Evolutionary conservation across 2,797 vertebrate genomes (phyloP).

Genomic region (Echiichthys vipera): DNA sequence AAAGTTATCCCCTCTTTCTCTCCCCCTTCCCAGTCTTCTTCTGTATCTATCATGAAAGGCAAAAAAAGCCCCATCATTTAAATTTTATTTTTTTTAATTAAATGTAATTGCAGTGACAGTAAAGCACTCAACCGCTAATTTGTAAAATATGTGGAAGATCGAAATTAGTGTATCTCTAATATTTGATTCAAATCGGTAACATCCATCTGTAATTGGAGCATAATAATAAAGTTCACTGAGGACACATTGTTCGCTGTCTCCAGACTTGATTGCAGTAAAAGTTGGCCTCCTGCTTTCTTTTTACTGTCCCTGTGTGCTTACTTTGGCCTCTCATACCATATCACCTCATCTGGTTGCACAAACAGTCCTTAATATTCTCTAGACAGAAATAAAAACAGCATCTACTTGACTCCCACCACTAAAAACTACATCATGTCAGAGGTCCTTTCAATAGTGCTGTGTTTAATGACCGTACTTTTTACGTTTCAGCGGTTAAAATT

Average conservation of each 20-base stretch:
- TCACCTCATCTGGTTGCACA: constrained; percentile 66
- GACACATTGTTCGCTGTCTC: constrained; percentile 35
- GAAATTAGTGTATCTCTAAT: neutral
- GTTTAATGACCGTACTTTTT: constrained; percentile 21
- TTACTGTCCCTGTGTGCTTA: constrained; percentile 65
- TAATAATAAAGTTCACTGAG: constrained; percentile 42
- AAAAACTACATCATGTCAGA: constrained; percentile 34
- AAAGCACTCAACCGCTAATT: neutral
- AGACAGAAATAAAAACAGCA: constrained; percentile 56
- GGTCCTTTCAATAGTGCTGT: constrained; percentile 29
- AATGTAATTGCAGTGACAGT: neutral
- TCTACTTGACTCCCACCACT: constrained; percentile 19
- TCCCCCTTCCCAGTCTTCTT: too few relatives aligned
- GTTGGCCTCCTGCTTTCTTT: constrained; percentile 53
- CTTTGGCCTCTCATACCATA: constrained; percentile 66
- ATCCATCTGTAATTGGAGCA: constrained; percentile 13
- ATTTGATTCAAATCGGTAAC: neutral
- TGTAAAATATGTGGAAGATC: constrained; percentile 3
- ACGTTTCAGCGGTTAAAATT: constrained; percentile 14
- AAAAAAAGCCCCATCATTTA: too few relatives aligned
- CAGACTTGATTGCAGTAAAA: constrained; percentile 50
- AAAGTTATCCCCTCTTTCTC: too few relatives aligned
- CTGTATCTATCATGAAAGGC: too few relatives aligned
- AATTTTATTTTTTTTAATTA: too few relatives aligned
- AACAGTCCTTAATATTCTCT: constrained; percentile 55